Base-by-base conservation (phyloP, 23 tunicate species). In the Trididemnum miniatum region DNA sequence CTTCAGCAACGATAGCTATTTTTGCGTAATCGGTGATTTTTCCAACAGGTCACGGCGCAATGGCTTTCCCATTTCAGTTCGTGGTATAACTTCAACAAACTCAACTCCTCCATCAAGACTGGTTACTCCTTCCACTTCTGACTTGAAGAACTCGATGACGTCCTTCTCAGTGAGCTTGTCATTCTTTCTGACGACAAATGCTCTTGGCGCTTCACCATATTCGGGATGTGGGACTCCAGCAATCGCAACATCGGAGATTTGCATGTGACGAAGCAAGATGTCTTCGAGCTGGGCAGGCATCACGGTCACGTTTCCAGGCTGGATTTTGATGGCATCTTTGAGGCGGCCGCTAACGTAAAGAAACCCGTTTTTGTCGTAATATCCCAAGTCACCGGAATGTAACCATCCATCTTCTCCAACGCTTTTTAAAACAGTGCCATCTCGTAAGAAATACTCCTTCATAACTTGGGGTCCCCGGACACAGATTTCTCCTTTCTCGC, bases 261-360 rank as follows among this genome's bases (percentile, higher is more conserved):
- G 32, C 0, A 88, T 92, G 59, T 93, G 98, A 39, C 79, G 50
- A 22, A 88, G 72, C 39, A 93, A 44, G 4, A 84, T 24, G 35
- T 79, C 98, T 84, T 93, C 98, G 38, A 93, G 72, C 69, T 93
- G 93, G 51, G 98, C 98, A 20, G 98, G 98, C 26, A 92, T 92
- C 32, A 93, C 93, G 85, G 89, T 25, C 3, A 69, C 60, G 59
- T 74, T 74, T 74, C 62, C 62, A 22, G 79, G 79, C 30, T 40
- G 79, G n/a, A 24, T 74, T 79, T 92, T 92, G 72, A 92, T 92
- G 22, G 83, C 64, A 40, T 93, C 98, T 82, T 93, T 93, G 51
- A 88, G 25, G 51, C 98, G 54, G 44, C 90, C 98, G 27, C 84
- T 83, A 57, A 93, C 59, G 80, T 72, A 93, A 37, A 93, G 20